phyloP scores from a whole-genome alignment of 2,113 vertebrate species.

The Seriola rivoliana region DNA sequence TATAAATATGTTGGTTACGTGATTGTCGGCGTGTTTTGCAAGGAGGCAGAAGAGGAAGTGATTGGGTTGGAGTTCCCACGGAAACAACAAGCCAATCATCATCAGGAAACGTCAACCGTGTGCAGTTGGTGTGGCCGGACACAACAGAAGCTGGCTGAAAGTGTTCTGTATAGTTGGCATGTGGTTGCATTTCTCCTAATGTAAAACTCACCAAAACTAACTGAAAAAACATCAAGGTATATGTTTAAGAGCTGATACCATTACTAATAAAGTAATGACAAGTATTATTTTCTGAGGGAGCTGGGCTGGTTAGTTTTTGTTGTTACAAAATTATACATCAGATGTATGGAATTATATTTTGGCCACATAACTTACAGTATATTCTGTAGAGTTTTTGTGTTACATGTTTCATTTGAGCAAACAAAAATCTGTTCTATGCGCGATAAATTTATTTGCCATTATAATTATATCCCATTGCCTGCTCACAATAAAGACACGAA shows the following conservation, averaged over 20 bases:
- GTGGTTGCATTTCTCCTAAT: background rate
- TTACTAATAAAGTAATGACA: too few species aligned
- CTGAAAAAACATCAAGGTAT: background rate
- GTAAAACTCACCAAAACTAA: background rate
- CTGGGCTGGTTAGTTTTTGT: background rate
- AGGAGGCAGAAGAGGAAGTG: background rate
- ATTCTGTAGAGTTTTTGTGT: too few species aligned
- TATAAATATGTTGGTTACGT: background rate
- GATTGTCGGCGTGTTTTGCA: background rate
- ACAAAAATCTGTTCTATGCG: too few species aligned
- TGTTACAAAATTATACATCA: too few species aligned
- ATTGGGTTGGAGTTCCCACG: too few species aligned
- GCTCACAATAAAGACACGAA: background rate
- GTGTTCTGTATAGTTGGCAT: background rate
- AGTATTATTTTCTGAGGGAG: background rate
- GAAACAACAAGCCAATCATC: background rate
- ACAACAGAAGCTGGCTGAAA: too few species aligned
- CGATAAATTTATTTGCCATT: background rate
- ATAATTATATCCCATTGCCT: background rate
- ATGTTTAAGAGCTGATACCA: too few species aligned
- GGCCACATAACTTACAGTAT: too few species aligned
- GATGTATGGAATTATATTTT: too few species aligned
- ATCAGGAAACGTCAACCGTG: background rate
- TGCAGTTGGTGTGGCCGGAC: too few species aligned
- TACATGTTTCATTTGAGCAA: too few species aligned